Conservation (phyloP, 1,140 invertebrate genomes). For the Caerostris extrusa region DNA sequence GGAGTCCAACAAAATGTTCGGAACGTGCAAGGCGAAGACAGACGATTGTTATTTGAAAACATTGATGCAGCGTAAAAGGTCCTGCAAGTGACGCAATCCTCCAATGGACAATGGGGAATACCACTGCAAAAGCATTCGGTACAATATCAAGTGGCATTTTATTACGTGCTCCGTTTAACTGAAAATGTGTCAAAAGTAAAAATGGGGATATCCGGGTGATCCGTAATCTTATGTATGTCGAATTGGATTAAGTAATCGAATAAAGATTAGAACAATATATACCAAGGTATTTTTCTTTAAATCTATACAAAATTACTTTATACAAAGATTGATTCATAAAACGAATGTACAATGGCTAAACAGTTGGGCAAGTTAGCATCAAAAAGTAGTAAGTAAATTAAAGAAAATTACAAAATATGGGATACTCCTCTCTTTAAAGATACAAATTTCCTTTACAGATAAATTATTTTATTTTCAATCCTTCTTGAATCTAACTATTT, state of each 20-base stretch:
- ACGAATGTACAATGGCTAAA: no score
- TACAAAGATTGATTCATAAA: no score
- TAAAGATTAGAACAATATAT: no score
- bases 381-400: no score
- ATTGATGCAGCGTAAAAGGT: slow-evolving; percentile 9
- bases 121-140: background rate
- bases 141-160: background rate
- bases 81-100: slow-evolving; percentile 8
- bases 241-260: background rate
- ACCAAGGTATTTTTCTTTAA: no score
- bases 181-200: slow-evolving; percentile 7
- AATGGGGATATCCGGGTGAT: background rate
- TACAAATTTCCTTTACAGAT: no score
- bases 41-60: slow-evolving; percentile 47
- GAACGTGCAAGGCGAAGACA: slow-evolving; percentile 42
- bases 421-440: no score
- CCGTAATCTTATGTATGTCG: background rate
- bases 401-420: no score
- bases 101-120: slow-evolving; percentile 17
- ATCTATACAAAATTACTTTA: no score
- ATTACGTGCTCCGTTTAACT: slow-evolving; percentile 48
- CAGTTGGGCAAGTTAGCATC: no score
- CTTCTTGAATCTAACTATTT: no score
- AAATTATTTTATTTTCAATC: no score
- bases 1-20: background rate